Evolutionary conservation across 2,113 vertebrate genomes (phyloP).

Genomic region (Chloropsis hardwickii): DNA sequence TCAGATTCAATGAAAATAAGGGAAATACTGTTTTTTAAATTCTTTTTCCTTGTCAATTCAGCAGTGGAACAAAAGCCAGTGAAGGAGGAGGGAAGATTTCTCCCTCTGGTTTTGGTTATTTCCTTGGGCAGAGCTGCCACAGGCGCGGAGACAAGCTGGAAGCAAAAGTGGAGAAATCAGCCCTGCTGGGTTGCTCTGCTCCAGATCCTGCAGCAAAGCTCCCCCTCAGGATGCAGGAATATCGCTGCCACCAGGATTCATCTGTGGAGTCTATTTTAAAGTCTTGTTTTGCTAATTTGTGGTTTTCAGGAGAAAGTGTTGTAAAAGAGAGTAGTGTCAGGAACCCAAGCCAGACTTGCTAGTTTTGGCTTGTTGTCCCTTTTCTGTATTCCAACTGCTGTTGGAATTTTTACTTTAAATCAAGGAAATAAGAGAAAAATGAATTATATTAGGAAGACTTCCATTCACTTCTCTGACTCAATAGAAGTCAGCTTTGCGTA

Average conservation of each 20-base stretch:
- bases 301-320: conserved; percentile 1
- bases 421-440: not conserved
- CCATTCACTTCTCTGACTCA: not conserved
- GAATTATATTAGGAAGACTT: not conserved
- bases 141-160: not conserved
- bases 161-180: not conserved
- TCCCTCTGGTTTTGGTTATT: not conserved
- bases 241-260: rapidly evolving
- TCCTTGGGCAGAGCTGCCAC: not conserved
- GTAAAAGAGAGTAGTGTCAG: not conserved
- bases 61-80: not conserved
- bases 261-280: not conserved
- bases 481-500: not conserved
- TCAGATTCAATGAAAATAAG: not conserved
- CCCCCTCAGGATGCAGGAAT: not conserved
- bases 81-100: not conserved
- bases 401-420: not conserved
- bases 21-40: not conserved
- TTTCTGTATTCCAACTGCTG: not conserved
- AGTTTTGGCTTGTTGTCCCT: not conserved
- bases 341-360: not conserved
- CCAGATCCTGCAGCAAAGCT: not conserved
- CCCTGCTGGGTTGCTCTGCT: not conserved
- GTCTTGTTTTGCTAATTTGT: not conserved
- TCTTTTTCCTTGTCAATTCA: not conserved